phyloP scores from a whole-genome alignment of 2,797 vertebrate species.

The Coreius guichenoti region DNA sequence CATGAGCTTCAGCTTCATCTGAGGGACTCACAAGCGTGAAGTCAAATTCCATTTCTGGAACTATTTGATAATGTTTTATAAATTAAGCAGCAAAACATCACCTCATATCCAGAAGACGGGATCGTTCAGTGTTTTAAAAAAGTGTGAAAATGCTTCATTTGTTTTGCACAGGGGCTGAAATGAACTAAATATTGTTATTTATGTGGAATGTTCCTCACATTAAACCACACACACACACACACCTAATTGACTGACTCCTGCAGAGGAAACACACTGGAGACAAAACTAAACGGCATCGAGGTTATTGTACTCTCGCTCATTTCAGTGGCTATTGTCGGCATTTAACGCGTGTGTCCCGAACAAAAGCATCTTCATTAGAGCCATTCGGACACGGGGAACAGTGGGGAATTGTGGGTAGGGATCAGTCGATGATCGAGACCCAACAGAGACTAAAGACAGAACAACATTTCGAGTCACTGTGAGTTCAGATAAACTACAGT shows the following conservation, averaged over 20 bases:
- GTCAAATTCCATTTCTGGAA: not conserved
- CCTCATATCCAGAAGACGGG: not conserved
- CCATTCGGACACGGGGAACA: constrained; percentile 28
- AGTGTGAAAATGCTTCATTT: no score
- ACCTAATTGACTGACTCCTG: not conserved
- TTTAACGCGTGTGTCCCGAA: not conserved
- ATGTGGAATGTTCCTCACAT: no score
- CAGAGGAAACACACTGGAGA: not conserved
- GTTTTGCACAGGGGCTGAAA: no score
- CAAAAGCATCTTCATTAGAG: constrained; percentile 49
- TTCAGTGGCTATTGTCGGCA: not conserved
- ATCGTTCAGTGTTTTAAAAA: not conserved
- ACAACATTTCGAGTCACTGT: not conserved
- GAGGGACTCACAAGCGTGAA: not conserved
- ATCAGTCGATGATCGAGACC: constrained; percentile 28
- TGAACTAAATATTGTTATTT: no score
- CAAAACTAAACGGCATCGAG: constrained; percentile 2
- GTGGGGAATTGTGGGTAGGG: constrained; percentile 49
- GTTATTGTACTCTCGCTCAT: not conserved
- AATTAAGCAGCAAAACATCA: not conserved
- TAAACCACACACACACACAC: not conserved
- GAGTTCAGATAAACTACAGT: not conserved
- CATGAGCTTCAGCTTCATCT: not conserved
- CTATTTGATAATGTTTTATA: not conserved
- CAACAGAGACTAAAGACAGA: constrained; percentile 49